Base-by-base conservation (phyloP, 1,140 invertebrate species). In the Neoseiulus cucumeris region DNA sequence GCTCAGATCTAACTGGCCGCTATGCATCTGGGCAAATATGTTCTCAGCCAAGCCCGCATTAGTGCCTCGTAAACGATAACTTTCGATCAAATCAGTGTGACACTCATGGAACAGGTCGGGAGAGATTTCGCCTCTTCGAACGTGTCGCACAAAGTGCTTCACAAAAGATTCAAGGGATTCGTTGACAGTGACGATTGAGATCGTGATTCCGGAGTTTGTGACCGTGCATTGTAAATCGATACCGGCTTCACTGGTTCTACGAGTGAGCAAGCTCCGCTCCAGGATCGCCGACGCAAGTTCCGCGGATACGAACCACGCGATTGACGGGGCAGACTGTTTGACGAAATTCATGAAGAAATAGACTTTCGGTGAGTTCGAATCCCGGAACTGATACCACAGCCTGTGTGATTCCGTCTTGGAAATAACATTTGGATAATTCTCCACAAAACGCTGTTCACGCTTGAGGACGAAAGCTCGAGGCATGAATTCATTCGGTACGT, bases 301-400 rank as follows among this genome's bases (percentile, higher is more conserved):
- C 22, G 51, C 51, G 25, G 25, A 33, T 17, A 33, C 33, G 9
- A 59, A 59, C 12, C 51, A 25, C 22, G n/a, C n/a, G n/a, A n/a
- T 59, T 25, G 2, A 20, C 25, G 14, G 51, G 22, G 14, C 33
- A 25, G 33, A 20, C 25, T 59, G 14, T 6, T 14, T 17, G 22
- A 59, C 25, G 14, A 59, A 29, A 33, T 59, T 25, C 22, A 59
- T 12, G 22, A 20, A 59, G 22, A 12, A 59, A 25, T 20, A 59
- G 14, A 18, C 33, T 33, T 59, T 59, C 51, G 51, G 51, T 33
- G 33, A 33, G 22, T 33, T 33, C 14, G 9, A 25, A 17, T 25
- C 25, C 33, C 33, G 25, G 51, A 59, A 59, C 51, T 59, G 51
- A 59, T 59, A 59, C 51, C 51, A 59, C 25, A 59, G 22, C 51